A percentile compares a stretch with the other conserved stretches of the same genome.
Evolutionary conservation across 1,140 invertebrate genomes (phyloP).

Genomic region (Aphis gossypii): DNA sequence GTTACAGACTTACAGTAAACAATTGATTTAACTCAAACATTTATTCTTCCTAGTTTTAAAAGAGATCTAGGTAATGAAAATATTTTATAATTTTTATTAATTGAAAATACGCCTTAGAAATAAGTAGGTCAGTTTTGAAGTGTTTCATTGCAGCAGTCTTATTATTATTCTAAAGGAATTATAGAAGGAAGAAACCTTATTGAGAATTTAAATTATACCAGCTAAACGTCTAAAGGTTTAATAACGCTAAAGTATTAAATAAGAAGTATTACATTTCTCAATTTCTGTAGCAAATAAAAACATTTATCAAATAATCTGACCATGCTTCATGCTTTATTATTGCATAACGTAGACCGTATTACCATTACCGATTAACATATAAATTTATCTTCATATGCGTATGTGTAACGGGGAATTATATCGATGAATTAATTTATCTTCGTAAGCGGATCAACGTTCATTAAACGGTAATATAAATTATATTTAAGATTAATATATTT

Average conservation of each 20-base stretch:
- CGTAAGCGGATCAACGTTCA: background rate
- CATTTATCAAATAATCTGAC: background rate
- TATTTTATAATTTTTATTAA: background rate
- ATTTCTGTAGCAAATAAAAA: background rate
- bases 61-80: background rate
- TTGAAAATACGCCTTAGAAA: background rate
- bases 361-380: background rate
- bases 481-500: background rate
- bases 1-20: background rate
- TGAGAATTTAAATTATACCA: background rate
- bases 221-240: background rate
- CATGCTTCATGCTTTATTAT: background rate
- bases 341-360: background rate
- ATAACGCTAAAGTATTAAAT: background rate
- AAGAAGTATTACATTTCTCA: background rate
- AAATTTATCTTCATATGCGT: background rate
- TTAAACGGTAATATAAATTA: background rate
- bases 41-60: background rate
- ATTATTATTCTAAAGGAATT: background rate
- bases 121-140: slow-evolving; percentile 1
- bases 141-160: background rate
- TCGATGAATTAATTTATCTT: background rate
- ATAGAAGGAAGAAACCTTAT: background rate
- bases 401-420: background rate
- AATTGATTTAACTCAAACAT: background rate